Conservation (phyloP, 2,888 invertebrate genomes). For the Phlogophora meticulosa region DNA sequence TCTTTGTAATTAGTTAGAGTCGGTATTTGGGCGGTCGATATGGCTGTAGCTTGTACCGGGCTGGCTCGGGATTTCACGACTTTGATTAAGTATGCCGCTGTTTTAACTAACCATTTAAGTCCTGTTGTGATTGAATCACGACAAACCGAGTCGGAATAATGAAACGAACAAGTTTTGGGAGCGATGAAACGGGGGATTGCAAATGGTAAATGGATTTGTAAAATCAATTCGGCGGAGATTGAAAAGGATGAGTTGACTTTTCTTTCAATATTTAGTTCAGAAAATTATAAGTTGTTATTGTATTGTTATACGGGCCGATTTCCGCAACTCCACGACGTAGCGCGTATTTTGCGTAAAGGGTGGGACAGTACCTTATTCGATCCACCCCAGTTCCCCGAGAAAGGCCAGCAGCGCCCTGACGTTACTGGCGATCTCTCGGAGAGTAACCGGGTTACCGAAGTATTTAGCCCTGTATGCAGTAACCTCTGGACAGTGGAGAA, state of each 20-base stretch:
- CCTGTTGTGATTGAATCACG: slow-evolving; percentile 49
- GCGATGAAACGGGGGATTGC: slow-evolving; percentile 11
- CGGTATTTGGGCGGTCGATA: slow-evolving; percentile 50
- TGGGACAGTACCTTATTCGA: too few species aligned
- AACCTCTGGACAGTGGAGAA: too few species aligned
- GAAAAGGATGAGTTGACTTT: not conserved
- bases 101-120: slow-evolving; percentile 51
- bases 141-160: slow-evolving; percentile 38
- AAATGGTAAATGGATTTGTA: slow-evolving; percentile 11
- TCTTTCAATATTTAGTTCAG: slow-evolving; percentile 3
- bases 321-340: too few species aligned
- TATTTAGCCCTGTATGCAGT: too few species aligned
- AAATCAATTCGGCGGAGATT: slow-evolving; percentile 18
- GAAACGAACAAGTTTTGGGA: slow-evolving; percentile 26
- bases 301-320: too few species aligned
- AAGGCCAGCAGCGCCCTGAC: too few species aligned
- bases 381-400: too few species aligned
- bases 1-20: slow-evolving; percentile 47
- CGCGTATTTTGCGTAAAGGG: too few species aligned
- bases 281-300: too few species aligned
- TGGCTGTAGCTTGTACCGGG: slow-evolving; percentile 12
- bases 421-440: too few species aligned
- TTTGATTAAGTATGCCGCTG: slow-evolving; percentile 43
- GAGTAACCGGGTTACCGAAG: too few species aligned
- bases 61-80: slow-evolving; percentile 42